A percentile compares a stretch with the other conserved stretches of the same genome.
These are phyloP conservation scores for Drosophila kikkawai DNA, from an alignment of 1,140 invertebrate species.

Conservation along the genomic window DNA sequence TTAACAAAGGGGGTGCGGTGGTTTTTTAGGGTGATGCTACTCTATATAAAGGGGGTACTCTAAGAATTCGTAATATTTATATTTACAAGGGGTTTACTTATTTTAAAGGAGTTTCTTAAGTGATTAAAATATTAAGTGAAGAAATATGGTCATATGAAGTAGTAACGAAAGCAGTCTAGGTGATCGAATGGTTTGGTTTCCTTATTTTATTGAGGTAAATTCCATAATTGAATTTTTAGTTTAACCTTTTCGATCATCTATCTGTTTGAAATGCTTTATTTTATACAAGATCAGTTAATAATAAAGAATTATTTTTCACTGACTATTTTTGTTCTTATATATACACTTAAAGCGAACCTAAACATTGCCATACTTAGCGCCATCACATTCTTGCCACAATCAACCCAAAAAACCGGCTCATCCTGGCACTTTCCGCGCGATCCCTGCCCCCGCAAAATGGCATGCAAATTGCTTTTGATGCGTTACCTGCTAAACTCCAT, in stretches of 20 bases:
- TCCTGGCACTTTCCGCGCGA: not conserved
- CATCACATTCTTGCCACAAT: constrained; percentile 62
- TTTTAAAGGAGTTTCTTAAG: not conserved
- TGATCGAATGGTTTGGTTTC: not conserved
- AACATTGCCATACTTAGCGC: constrained; percentile 70
- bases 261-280: not conserved
- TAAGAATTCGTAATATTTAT: not conserved
- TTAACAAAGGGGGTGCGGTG: not conserved
- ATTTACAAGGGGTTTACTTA: constrained; percentile 16
- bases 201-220: not conserved
- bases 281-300: not conserved
- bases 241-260: constrained; percentile 1
- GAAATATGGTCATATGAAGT: not conserved
- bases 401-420: constrained; percentile 62
- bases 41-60: constrained; percentile 1
- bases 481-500: constrained; percentile 55
- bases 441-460: constrained; percentile 56
- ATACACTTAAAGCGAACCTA: constrained; percentile 42
- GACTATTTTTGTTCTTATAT: constrained; percentile 5
- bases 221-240: too few species aligned
- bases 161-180: not conserved
- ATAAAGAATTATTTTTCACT: constrained; percentile 1
- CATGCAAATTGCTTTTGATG: constrained; percentile 83
- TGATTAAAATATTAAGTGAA: not conserved
- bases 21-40: constrained; percentile 11